Conservation (phyloP, 1,140 invertebrate genomes). For the Diachasma alloeum region DNA sequence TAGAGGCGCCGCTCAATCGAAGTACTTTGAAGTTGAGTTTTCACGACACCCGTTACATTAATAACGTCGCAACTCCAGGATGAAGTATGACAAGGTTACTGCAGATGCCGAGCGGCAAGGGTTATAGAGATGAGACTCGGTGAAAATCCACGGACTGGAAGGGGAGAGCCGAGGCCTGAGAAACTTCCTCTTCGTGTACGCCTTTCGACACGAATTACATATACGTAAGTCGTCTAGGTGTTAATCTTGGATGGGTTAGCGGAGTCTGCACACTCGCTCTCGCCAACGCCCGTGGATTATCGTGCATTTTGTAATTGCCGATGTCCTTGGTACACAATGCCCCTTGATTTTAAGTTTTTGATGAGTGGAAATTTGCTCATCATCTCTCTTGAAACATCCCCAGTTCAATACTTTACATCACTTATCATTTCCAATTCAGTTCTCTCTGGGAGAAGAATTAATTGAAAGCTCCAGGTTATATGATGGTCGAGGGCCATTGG, state of each 20-base stretch:
- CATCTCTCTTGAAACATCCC: too few relatives aligned
- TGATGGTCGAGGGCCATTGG: too few relatives aligned
- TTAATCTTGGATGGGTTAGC: slow-evolving; percentile 64
- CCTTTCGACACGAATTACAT: slow-evolving; percentile 52
- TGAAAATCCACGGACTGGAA: neutral
- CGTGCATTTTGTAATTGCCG: slow-evolving; percentile 49
- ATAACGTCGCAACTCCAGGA: neutral
- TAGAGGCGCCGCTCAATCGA: too few relatives aligned
- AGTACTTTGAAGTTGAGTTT: neutral
- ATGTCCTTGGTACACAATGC: slow-evolving; percentile 62
- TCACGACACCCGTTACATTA: slow-evolving; percentile 7
- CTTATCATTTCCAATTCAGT: too few relatives aligned
- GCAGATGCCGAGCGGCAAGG: slow-evolving; percentile 30
- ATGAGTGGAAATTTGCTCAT: neutral
- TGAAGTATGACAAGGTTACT: neutral
- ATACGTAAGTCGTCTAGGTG: slow-evolving; percentile 52
- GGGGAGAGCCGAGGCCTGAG: neutral
- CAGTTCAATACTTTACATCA: too few relatives aligned
- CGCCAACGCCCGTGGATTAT: slow-evolving; percentile 64
- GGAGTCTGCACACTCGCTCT: slow-evolving; percentile 52
- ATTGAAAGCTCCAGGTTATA: too few relatives aligned
- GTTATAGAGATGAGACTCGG: neutral
- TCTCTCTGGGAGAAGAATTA: too few relatives aligned
- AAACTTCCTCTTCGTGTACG: neutral
- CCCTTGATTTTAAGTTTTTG: slow-evolving; percentile 57